Evolutionary conservation across 2,113 vertebrate species (phyloP), one percentile per base, ranked within the genome.

Genomic region (Anthoscopus minutus): DNA sequence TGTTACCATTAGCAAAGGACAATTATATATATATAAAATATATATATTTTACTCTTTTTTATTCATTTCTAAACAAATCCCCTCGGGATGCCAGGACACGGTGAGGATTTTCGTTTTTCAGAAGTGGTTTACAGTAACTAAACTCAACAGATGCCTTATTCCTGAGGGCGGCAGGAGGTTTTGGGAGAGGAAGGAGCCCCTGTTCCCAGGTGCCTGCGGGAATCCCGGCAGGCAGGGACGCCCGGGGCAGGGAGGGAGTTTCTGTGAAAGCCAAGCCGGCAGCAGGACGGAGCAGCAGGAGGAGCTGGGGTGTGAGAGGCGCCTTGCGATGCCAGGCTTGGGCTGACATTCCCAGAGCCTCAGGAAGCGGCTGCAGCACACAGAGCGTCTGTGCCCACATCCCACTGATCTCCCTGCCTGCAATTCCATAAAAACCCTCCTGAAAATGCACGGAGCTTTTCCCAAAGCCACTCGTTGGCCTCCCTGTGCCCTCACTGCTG

Each of bases 131-230:
- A 81, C 93, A 97, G 88, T 77, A 61, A 76, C 76, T 84, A 16
- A 74, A 66, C 78, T 48, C 91, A 92, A 81, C 1, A 0, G 89
- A 95, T 96, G 96, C 96, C 95, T 97, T 97, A 95, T 89, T 93
- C 80, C 42, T 40, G 88, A 96, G 93, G 60, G 57, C 14, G 25
- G 81, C 64, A 76, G 83, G 69, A 50, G 71, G 13, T 74, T 86
- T 27, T 51, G 37, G n/a, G 54, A 70, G 79, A 91, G 80, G 44
- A 80, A 21, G 28, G 10, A 48, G 51, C 73, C 58, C 87, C 37
- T 7, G 0, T 16, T 53, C 62, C 76, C 35, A 35, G 74, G 66
- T 44, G 18, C 86, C 66, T 22, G 64, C 5, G 4, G 73, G 45
- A 28, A 14, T 22, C 33, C 45, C 17, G 8, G 54, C 74, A 20